Percentiles rank a stretch among this genome's conserved stretches.
These are phyloP conservation scores for Lutjanus erythropterus DNA, from an alignment of 2,113 vertebrate species.

Conservation along the genomic window DNA sequence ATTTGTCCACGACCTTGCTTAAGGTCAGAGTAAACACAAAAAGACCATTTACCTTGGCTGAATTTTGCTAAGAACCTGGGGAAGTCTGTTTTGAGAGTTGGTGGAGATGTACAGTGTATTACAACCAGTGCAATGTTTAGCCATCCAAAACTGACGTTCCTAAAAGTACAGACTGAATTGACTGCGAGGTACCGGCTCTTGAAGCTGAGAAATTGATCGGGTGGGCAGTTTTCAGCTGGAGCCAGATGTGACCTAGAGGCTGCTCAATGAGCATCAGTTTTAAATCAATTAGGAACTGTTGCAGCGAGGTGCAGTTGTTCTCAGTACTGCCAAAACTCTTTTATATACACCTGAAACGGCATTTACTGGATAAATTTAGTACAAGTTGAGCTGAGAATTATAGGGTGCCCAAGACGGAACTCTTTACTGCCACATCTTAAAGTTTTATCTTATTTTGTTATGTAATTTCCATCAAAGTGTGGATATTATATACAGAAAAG, in stretches of 20 bases:
- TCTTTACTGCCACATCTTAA: not conserved
- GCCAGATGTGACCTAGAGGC: conserved; percentile 47
- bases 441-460: not conserved
- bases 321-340: not conserved
- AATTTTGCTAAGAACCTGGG: conserved; percentile 34
- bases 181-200: conserved; percentile 15
- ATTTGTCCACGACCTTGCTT: conserved; percentile 31
- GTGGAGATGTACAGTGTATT: not conserved
- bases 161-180: conserved; percentile 32
- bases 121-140: conserved; percentile 24
- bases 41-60: conserved; percentile 23
- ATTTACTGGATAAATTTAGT: not conserved
- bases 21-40: conserved; percentile 43
- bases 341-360: not conserved
- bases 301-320: not conserved
- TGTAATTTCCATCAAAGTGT: not conserved
- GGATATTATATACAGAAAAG: not conserved
- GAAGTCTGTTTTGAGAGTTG: not conserved
- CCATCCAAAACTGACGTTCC: conserved; percentile 9
- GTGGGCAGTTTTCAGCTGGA: conserved; percentile 39
- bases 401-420: not conserved
- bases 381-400: not conserved
- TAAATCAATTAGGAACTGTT: conserved; percentile 29
- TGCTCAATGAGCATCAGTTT: conserved; percentile 34
- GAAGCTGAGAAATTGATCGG: conserved; percentile 34